Percentiles rank a stretch among this genome's conserved stretches.
Evolutionary conservation across 1,140 invertebrate genomes (phyloP).

Genomic region (Drosophila ficusphila): DNA sequence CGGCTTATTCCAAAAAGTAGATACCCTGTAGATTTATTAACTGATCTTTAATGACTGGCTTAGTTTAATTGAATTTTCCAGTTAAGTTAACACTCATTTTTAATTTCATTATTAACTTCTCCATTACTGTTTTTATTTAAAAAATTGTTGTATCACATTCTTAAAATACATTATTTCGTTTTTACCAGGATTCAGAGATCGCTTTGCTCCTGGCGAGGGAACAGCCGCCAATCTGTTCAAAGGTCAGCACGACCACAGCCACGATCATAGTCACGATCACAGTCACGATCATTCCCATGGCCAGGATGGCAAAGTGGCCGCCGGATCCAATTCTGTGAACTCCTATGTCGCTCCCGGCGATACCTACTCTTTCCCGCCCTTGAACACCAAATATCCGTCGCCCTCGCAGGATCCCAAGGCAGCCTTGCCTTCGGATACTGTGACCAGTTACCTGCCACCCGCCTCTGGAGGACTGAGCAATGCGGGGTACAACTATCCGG

Average conservation of each 20-base stretch:
- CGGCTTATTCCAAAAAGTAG: too few species aligned
- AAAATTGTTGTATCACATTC: too few species aligned
- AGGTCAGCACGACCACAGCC: slow-evolving; percentile 40
- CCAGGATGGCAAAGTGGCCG: slow-evolving; percentile 45
- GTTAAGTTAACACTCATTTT: too few species aligned
- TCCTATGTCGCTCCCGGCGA: slow-evolving; percentile 65
- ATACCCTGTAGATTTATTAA: too few species aligned
- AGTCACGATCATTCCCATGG: slow-evolving; percentile 37
- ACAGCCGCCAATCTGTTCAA: slow-evolving; percentile 66
- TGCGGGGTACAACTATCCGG: slow-evolving; percentile 54
- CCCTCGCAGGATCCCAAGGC: slow-evolving; percentile 65
- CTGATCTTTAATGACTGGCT: too few species aligned
- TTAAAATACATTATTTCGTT: not conserved
- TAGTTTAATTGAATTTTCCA: too few species aligned
- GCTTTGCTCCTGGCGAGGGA: slow-evolving; percentile 73
- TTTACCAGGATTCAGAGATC: slow-evolving; percentile 54
- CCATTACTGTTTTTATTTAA: too few species aligned
- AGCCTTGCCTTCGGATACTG: slow-evolving; percentile 46
- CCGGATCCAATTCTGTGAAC: slow-evolving; percentile 56
- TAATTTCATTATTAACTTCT: too few species aligned
- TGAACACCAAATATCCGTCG: slow-evolving; percentile 69
- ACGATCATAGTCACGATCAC: slow-evolving; percentile 44
- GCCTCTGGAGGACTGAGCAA: slow-evolving; percentile 65
- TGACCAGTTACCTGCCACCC: slow-evolving; percentile 75
- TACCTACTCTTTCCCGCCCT: slow-evolving; percentile 76